Conservation (phyloP, 2,113 vertebrate genomes). For the Leptobrachium leishanense region DNA sequence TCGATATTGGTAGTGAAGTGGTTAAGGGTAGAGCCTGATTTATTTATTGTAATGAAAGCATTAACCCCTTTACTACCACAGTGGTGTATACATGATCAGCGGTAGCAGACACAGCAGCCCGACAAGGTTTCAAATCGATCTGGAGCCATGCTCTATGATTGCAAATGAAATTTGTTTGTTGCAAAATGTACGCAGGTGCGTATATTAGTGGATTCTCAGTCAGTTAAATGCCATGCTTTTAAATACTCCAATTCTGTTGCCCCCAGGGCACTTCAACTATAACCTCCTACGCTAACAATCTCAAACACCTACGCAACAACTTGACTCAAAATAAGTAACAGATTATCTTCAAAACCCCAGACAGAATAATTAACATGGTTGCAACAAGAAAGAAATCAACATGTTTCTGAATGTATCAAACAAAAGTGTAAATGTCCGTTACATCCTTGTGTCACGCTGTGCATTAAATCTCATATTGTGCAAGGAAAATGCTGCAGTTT, state of each 20-base stretch:
- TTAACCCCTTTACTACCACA: too few relatives aligned
- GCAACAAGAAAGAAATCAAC: conserved; percentile 15
- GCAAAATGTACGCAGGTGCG: neutral
- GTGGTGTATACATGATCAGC: too few relatives aligned
- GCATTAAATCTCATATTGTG: neutral
- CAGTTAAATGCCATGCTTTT: neutral
- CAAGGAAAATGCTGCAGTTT: conserved; percentile 11
- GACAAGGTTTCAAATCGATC: too few relatives aligned
- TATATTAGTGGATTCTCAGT: neutral
- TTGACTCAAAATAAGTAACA: conserved; percentile 11
- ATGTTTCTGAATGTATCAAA: conserved; percentile 4
- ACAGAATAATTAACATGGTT: conserved; percentile 11
- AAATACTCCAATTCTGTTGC: neutral
- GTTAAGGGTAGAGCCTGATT: too few relatives aligned
- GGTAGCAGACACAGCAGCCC: too few relatives aligned
- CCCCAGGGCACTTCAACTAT: neutral
- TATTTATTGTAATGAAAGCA: too few relatives aligned
- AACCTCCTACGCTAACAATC: conserved; percentile 13
- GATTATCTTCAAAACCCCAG: conserved; percentile 10
- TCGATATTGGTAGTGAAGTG: too few relatives aligned
- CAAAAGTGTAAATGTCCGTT: conserved; percentile 5
- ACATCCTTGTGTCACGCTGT: neutral
- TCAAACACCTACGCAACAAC: conserved; percentile 2
- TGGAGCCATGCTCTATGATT: too few relatives aligned
- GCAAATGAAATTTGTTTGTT: too few relatives aligned